Base-by-base conservation (phyloP, 1,140 invertebrate genomes). In the Brachionus asplanchnoidis region DNA sequence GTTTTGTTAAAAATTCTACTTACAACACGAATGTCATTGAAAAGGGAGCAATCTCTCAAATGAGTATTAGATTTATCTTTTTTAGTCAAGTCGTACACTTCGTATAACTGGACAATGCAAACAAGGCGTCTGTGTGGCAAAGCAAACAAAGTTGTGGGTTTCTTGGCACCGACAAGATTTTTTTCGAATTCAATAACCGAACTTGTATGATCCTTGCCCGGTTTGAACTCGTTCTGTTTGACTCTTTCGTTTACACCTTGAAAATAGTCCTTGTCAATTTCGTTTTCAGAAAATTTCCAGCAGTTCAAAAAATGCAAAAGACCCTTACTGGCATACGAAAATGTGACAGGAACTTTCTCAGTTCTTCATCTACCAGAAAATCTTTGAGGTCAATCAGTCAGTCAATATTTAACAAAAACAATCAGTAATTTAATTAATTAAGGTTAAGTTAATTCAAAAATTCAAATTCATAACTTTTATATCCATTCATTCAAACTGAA, bases 161-260 rank as follows among this genome's bases (percentile, higher is more conserved):
- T 97, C 90, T 98, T 98, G 17, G 53, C 79, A 28, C 96, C 96
- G 32, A 98, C 95, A 87, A 98, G 97, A 12, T 96, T 97, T 82
- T 96, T 95, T 89, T 99, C 97, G 0, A 99, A 97, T 91, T 98
- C 97, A 93, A 96, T 94, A 70, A 99, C 97, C 92, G 97, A 95
- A 1, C 96, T 97, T 0, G 99, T 96, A 89, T 99, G 97, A 91
- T 99, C 97, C 73, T 94, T 95, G 80, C 96, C 97, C 0, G 97
- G 94, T 88, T 96, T 95, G 88, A 99, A 98, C 91, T 99, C 97
- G 88, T 95, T 95, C 6, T 93, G 92, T 90, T 98, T 98, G 42
- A 99, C 95, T 86, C 97, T 91, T 85, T 99, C 96, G 89, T 99
- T 99, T 85, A 99, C 97, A 14, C 96, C 96, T 66, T 93, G 92